Base-by-base conservation (phyloP, 2,888 invertebrate species). In the Didymodactylos carnosus region DNA sequence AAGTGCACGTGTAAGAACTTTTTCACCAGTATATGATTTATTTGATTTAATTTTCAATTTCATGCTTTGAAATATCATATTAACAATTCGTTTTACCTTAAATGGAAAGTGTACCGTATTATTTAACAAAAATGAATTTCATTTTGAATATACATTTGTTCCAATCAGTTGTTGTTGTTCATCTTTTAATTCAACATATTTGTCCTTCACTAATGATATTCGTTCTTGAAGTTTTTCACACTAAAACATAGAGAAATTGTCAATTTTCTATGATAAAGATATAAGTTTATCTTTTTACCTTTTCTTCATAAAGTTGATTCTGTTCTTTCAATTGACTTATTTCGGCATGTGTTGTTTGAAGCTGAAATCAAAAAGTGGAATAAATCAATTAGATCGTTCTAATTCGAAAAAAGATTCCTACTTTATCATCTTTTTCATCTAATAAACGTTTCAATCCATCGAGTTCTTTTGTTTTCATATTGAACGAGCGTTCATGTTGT, bases 401-500 rank as follows among this genome's bases (percentile, higher is more conserved):
- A 27, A 62, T 19, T 10, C 6, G n/a, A n/a, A n/a, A n/a, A n/a
- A n/a, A n/a, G n/a, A n/a, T n/a, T 23, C 19, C n/a, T 8, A 62
- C 62, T 35, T 62, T 62, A 35, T 16, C 19, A n/a, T 35, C 62
- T n/a, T 62, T 62, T 62, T 62, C 35, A 62, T 35, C 11, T 19
- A n/a, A n/a, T n/a, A n/a, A 35, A 11, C 3, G 19, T 62, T 62
- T 29, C 11, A 62, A 35, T 35, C 35, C 35, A 11, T 62, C 62
- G 2, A 62, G n/a, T 62, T 62, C 62, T 29, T 62, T 62, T 35
- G 8, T n/a, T 62, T 35, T 62, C 14, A 11, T 14, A 4, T 6
- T 3, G 29, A 62, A 62, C 35, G 35, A 4, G n/a, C 79, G 79
- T 19, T 79, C 75, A 16, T 80, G 79, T 39, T 78, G 77, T 11